These are phyloP conservation scores for Lycocorax pyrrhopterus DNA, from an alignment of 2,113 vertebrate species.

Conservation along the genomic window DNA sequence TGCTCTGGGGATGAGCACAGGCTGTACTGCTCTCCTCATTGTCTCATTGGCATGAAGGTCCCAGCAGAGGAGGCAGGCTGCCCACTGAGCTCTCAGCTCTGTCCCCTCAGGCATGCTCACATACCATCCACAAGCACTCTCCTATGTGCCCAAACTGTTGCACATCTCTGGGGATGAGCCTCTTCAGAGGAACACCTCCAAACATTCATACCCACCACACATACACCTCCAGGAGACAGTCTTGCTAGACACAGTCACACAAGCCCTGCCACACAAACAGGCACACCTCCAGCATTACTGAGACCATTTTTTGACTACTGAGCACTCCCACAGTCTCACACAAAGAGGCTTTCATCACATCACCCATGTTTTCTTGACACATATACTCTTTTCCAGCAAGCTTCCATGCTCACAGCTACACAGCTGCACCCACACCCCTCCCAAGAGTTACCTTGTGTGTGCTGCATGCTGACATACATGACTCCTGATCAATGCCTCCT, in stretches of 20 bases:
- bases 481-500: background rate
- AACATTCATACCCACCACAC: background rate
- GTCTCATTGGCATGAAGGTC: background rate
- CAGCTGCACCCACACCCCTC: background rate
- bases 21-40: background rate
- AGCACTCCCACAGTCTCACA: background rate
- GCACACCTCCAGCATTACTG: background rate
- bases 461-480: background rate
- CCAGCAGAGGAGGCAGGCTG: background rate
- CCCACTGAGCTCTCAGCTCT: background rate
- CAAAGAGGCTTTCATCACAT: background rate
- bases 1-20: background rate
- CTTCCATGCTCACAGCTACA: background rate
- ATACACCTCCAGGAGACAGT: background rate
- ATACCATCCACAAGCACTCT: background rate
- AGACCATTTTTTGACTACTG: background rate
- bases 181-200: background rate
- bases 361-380: background rate
- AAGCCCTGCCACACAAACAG: background rate
- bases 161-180: background rate
- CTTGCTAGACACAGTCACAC: background rate
- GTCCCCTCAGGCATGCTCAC: background rate
- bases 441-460: rapidly evolving
- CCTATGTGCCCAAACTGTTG: too few relatives aligned
- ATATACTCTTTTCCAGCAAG: background rate